A percentile compares a stretch with the other conserved stretches of the same genome.
phyloP scores from a whole-genome alignment of 1,140 invertebrate species.

The Listronotus bonariensis region DNA sequence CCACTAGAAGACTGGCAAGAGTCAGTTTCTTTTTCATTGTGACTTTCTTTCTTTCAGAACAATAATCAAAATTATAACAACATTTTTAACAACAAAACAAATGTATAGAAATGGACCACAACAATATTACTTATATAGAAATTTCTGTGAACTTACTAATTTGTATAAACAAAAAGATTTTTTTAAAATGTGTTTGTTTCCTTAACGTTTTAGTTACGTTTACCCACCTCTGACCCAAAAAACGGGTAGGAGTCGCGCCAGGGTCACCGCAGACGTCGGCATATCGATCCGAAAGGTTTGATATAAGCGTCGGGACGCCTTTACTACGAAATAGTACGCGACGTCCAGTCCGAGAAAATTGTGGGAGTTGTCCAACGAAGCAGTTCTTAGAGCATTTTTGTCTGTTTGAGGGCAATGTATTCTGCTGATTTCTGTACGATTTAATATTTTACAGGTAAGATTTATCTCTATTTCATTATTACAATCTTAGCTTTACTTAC shows the following conservation, averaged over 20 bases:
- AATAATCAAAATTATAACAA: too few species aligned
- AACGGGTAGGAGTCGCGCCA: not conserved
- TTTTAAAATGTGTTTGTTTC: too few species aligned
- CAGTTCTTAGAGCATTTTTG: not conserved
- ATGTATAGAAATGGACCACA: too few species aligned
- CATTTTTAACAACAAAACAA: too few species aligned
- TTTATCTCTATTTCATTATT: not conserved
- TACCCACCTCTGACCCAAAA: conserved; percentile 6
- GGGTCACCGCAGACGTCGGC: conserved; percentile 30
- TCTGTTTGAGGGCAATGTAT: not conserved
- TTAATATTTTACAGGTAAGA: conserved; percentile 10
- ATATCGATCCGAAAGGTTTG: conserved; percentile 33
- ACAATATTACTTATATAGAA: too few species aligned
- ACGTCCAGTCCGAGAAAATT: not conserved
- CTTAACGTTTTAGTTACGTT: too few species aligned
- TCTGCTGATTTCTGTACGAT: not conserved
- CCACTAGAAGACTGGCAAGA: too few species aligned
- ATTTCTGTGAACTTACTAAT: too few species aligned
- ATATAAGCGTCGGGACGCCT: conserved; percentile 29
- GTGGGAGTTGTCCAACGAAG: not conserved
- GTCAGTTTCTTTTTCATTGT: too few species aligned
- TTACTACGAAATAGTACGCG: conserved; percentile 19
- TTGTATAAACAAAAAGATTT: too few species aligned
- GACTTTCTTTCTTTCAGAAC: too few species aligned
- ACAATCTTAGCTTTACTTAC: too few species aligned